Evolutionary conservation across 2,113 vertebrate genomes (phyloP).

Genomic region (Pithys albifrons): DNA sequence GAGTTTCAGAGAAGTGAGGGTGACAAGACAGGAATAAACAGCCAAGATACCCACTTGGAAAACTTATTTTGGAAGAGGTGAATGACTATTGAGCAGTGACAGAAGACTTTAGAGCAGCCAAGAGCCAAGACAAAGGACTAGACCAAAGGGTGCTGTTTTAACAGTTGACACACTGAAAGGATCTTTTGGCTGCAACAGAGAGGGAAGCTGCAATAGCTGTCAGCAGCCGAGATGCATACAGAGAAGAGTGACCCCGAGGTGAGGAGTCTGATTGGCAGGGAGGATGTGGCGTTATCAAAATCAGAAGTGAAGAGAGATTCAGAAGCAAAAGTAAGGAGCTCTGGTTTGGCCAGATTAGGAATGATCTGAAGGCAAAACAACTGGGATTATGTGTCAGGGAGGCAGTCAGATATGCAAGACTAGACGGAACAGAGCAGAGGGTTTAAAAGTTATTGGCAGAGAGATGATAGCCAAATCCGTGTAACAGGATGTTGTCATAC

Average conservation of each 20-base stretch:
- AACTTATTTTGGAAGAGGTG: not conserved
- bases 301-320: constrained; percentile 15
- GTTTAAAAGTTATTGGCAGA: constrained; percentile 60
- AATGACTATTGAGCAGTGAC: not conserved
- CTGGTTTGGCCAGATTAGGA: constrained; percentile 60
- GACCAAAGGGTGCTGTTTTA: not conserved
- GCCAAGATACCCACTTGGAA: not conserved
- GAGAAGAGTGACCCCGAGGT: not conserved
- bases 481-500: constrained; percentile 51
- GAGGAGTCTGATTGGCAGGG: not conserved
- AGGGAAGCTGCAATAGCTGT: not conserved
- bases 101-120: not conserved
- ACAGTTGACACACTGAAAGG: not conserved
- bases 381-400: constrained; percentile 41
- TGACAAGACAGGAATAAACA: not conserved
- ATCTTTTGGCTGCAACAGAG: not conserved
- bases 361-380: constrained; percentile 59
- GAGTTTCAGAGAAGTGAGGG: not conserved
- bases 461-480: constrained; percentile 29
- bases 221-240: not conserved
- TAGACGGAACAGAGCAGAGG: constrained; percentile 22
- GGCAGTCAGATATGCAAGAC: constrained; percentile 46
- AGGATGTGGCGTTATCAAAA: constrained; percentile 10
- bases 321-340: constrained; percentile 30
- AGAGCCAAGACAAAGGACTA: not conserved